Percentiles rank a stretch among this genome's conserved stretches.
These are phyloP conservation scores for Rhogogaster chlorosoma DNA, from an alignment of 2,888 invertebrate genomes.

Conservation along the genomic window DNA sequence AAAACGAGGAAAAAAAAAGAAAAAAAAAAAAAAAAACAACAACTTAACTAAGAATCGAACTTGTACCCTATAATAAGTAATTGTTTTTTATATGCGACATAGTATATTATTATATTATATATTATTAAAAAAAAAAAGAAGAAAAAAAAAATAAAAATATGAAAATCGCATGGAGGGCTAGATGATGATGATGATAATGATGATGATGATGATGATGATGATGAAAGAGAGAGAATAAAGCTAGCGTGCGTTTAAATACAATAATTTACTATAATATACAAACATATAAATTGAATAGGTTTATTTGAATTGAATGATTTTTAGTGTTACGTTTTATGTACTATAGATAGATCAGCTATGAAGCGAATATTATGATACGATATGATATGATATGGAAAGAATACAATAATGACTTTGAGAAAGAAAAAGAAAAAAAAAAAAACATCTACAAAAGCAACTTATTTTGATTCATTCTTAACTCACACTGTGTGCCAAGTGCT, in stretches of 20 bases:
- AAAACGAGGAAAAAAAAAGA: constrained; percentile 52
- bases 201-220: not conserved
- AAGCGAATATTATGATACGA: constrained; percentile 22
- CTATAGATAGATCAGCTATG: constrained; percentile 64
- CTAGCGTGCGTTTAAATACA: constrained; percentile 72
- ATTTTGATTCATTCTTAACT: constrained; percentile 24
- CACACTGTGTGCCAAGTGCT: constrained; percentile 20
- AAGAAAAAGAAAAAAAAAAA: not conserved
- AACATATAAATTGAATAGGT: constrained; percentile 65
- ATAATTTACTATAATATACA: constrained; percentile 67
- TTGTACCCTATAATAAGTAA: constrained; percentile 76
- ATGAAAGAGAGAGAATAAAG: constrained; percentile 60
- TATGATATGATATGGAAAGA: constrained; percentile 66
- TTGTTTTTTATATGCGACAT: constrained; percentile 76
- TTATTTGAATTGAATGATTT: constrained; percentile 67
- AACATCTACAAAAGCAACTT: not conserved
- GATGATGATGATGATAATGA: constrained; percentile 2
- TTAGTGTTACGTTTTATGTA: constrained; percentile 74
- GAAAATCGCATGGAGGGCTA: constrained; percentile 61
- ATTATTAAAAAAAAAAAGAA: constrained; percentile 63
- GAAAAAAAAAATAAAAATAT: constrained; percentile 44
- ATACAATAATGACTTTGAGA: constrained; percentile 65
- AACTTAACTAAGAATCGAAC: constrained; percentile 72
- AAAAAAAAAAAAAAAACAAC: constrained; percentile 60
- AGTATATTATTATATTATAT: constrained; percentile 74